Base-by-base conservation (phyloP, 1,140 invertebrate species). In the Philaenus spumarius region DNA sequence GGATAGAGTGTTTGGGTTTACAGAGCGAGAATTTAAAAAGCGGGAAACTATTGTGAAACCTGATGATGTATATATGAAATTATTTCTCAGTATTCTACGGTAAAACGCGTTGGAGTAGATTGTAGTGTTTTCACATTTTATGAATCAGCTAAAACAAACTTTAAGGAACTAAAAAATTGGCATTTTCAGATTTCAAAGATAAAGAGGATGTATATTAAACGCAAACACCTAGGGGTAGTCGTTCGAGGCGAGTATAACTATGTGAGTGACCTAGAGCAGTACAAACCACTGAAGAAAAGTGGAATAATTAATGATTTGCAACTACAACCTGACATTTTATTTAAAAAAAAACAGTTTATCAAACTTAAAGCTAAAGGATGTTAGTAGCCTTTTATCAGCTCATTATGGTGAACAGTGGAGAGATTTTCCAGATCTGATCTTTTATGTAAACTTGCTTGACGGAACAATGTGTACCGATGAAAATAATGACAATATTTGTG, bases 1-100 rank as follows among this genome's bases (percentile, higher is more conserved):
- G 3, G 67, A 70, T 56, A 42, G 68, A 43, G 67, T 72, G 1
- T 72, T 71, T 63, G 68, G 52, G 4, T 30, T 58, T 22, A 66
- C 63, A 53, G 68, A 71, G 61, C 68, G 66, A 63, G 35, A 26
- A 35, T 40, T 67, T 35, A 65, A 62, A 58, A 66, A 55, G 39
- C 62, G 60, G 52, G 59, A 65, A 54, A 62, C 55, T 14, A 62
- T 70, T 37, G 23, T 42, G 48, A 53, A 45, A 23, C 50, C 57
- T 24, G 40, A 47, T 24, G 42, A 57, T 11, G 58, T 56, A 42
- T 39, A 48, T 23, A 40, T n/a, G 6, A 64, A 22, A 35, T 62
- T 34, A 60, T 62, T 22, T 42, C 26, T 35, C 19, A 60, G 19
- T 24, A 51, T 55, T 55, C 58, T 35, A 53, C 57, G 19, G 48